Evolutionary conservation across 2,113 vertebrate species (phyloP), one percentile per base, ranked within the genome.

Genomic region (Callionymus lyra): DNA sequence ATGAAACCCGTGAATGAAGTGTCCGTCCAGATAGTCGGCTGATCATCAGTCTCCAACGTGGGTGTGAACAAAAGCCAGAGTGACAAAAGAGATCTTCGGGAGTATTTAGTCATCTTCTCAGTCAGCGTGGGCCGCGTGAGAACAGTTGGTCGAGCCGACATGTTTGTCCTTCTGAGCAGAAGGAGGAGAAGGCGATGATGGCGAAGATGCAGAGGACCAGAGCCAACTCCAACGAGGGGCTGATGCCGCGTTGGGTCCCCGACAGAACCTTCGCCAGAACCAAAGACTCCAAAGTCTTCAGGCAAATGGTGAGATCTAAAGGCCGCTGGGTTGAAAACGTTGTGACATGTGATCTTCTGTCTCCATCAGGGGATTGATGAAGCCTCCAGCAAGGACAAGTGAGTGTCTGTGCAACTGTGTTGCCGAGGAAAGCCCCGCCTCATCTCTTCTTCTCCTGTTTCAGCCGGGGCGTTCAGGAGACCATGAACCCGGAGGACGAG

Each of bases 281-380:
- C 77, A 96, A 97, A 87, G 91, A 94, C 82, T 97, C 92, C 51
- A 97, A 97, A 70, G 94, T 93, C 55, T 93, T 97, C 76, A 86
- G 93, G 62, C 93, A 97, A 86, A 97, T 97, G 93, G 93, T 94
- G 70, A 90, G 88, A 64, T 19, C 15, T 8, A 12, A 48, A 37
- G 34, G 19, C 6, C 34, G 17, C 6, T 15, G 6, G 2, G 10
- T 41, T 18, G 39, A 18, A 18, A 41, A 12, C 12, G 4, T 15
- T 6, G 17, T 34, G n/a, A 12, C 6, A 9, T 35, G n/a, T 11
- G 14, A 4, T 16, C 10, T 10, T 60, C 33, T 49, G 46, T 65
- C 37, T 47, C 48, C 48, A 55, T 45, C 60, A 82, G 77, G 77
- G 79, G 34, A 82, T 84, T 12, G 91, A 94, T 67, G 93, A 97